Conservation (phyloP, 2,888 invertebrate species). For the Dioctria linearis region DNA sequence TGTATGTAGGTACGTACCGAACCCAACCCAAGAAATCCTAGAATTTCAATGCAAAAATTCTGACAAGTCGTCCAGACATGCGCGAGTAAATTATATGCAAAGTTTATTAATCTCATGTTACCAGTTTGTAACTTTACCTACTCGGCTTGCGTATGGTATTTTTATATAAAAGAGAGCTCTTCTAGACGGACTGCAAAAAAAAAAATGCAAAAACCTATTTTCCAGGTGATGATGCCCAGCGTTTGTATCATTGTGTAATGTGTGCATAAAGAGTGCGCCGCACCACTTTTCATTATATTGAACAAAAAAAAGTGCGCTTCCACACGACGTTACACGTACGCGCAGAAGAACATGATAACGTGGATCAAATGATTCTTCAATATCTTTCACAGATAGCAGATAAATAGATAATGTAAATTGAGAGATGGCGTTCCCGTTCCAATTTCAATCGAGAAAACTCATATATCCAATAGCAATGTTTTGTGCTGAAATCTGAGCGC, state of each 20-base stretch:
- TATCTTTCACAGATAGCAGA: not conserved
- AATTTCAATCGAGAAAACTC: conserved; percentile 24
- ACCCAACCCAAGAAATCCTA: conserved; percentile 1
- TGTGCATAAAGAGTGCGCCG: not conserved
- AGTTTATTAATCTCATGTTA: conserved; percentile 39
- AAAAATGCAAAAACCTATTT: not conserved
- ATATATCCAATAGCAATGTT: not conserved
- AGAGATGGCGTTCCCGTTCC: not conserved
- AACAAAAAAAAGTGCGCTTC: not conserved
- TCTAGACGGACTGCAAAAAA: no score
- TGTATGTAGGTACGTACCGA: not conserved
- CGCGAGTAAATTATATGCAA: not conserved
- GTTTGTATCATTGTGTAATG: conserved; percentile 2
- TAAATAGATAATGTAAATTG: conserved; percentile 1
- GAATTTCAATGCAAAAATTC: not conserved
- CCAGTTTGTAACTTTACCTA: conserved; percentile 30
- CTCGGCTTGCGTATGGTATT: conserved; percentile 22
- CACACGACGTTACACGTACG: no score
- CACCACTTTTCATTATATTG: conserved; percentile 10
- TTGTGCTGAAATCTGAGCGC: no score
- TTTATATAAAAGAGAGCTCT: conserved; percentile 13
- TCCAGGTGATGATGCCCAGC: conserved; percentile 35
- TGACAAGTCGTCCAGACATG: conserved; percentile 10
- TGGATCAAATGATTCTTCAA: conserved; percentile 4
- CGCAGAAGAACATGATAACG: conserved; percentile 21